Evolutionary conservation across 92 coral and sea anemone genomes (phyloP), one percentile per base, ranked within the genome.

Genomic region (Virgularia gustaviana): DNA sequence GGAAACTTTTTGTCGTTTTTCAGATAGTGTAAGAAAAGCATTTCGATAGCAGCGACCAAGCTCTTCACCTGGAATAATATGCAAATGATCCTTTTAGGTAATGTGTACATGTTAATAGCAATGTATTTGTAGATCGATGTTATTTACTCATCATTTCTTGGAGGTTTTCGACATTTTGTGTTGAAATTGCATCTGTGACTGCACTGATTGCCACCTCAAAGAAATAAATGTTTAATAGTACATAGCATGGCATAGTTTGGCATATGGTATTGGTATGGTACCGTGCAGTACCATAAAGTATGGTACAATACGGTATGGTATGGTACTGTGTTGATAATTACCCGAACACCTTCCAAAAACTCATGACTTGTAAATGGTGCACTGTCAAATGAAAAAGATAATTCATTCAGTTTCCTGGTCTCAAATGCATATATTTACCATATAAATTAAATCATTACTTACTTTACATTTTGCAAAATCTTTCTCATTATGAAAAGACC

Each of bases 91-190:
- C n/a, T 5, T 16, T 3, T n/a, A n/a, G n/a, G n/a, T n/a, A n/a
- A n/a, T n/a, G n/a, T n/a, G n/a, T n/a, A n/a, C n/a, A n/a, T n/a
- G n/a, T n/a, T n/a, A n/a, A n/a, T 5, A 49, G 19, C 56, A 16
- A 49, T 16, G 19, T n/a, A n/a, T n/a, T n/a, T n/a, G n/a, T n/a
- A n/a, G 56, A 49, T 5, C 4, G 56, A 49, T 23, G n/a, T 9
- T 9, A n/a, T 54, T 54, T 23, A 54, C 60, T n/a, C 30, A 22
- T 54, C 60, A 54, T 54, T 54, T 54, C 29, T 54, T 54, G 60
- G 6, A 54, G 60, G 24, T 23, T 54, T 6, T 30, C 29, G 9
- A 13, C 2, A 54, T 54, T 35, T 9, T 54, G 27, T 6, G 29
- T 54, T 54, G 60, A 54, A 23, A 54, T 54, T 3, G 60, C 60